A percentile compares a stretch with the other conserved stretches of the same genome.
Conservation (phyloP, 1,140 invertebrate genomes). For the Sipha flava region DNA sequence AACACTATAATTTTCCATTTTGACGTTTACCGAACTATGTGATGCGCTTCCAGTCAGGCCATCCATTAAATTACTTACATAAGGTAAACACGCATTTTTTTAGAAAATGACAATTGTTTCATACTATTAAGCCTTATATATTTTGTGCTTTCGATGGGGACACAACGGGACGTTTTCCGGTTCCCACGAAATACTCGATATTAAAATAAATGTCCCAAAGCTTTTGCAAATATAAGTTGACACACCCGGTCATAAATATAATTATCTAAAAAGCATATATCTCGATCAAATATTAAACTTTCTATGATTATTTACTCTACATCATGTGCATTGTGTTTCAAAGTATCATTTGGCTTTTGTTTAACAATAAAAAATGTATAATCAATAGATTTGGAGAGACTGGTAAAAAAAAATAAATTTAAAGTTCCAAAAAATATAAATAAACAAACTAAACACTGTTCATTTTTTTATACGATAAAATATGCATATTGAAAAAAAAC, state of each 20-base stretch:
- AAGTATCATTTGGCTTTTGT: no score
- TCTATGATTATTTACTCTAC: no score
- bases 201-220: not conserved
- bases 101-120: not conserved
- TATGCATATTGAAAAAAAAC: no score
- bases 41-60: not conserved
- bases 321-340: no score
- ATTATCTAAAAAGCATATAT: not conserved
- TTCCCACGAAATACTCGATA: not conserved
- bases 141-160: no score
- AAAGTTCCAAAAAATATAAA: no score
- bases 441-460: no score
- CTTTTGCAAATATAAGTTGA: not conserved
- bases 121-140: not conserved
- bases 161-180: not conserved
- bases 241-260: not conserved
- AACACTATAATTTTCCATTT: slow-evolving; percentile 4
- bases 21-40: not conserved
- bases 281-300: not conserved
- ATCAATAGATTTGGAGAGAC: no score
- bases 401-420: no score
- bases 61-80: not conserved
- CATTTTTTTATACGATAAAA: no score
- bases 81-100: not conserved
- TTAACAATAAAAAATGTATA: no score